Conservation (phyloP, 2,113 vertebrate species). For the Petroica traversi region DNA sequence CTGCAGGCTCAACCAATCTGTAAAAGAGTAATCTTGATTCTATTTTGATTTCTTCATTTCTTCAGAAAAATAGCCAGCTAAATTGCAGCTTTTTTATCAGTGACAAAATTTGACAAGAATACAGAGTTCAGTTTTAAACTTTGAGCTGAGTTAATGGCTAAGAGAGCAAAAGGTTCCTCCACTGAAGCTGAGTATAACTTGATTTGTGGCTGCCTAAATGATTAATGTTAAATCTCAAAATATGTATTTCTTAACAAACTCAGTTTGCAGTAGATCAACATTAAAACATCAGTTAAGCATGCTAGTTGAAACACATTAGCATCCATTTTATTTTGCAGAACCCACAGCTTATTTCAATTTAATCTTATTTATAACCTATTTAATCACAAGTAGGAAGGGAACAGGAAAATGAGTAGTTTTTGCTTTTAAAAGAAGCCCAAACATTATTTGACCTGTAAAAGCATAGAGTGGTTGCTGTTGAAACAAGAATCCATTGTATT, state of each 20-base stretch:
- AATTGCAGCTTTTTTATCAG: background rate
- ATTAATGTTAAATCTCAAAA: background rate
- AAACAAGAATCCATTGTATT: background rate
- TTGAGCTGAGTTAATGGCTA: background rate
- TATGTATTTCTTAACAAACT: background rate
- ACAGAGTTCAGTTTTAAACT: background rate
- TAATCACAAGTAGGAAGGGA: background rate
- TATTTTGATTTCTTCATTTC: background rate
- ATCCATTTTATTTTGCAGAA: background rate
- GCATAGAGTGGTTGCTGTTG: background rate
- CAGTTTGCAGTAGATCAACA: background rate
- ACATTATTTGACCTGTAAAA: background rate
- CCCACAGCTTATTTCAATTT: background rate
- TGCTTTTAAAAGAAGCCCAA: background rate
- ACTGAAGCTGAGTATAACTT: background rate
- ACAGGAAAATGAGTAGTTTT: background rate
- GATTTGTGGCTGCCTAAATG: background rate
- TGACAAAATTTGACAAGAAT: background rate
- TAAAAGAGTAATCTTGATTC: background rate
- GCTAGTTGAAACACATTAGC: slow-evolving; percentile 22
- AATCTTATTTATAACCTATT: background rate
- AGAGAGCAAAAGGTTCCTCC: background rate
- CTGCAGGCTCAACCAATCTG: background rate
- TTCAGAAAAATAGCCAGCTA: background rate
- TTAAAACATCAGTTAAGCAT: background rate